Percentiles rank a stretch among this genome's conserved stretches.
These are phyloP conservation scores for Hydractinia symbiolongicarpus DNA, from an alignment of 30 jellyfish, hydroid and myxozoan species.

Conservation along the genomic window DNA sequence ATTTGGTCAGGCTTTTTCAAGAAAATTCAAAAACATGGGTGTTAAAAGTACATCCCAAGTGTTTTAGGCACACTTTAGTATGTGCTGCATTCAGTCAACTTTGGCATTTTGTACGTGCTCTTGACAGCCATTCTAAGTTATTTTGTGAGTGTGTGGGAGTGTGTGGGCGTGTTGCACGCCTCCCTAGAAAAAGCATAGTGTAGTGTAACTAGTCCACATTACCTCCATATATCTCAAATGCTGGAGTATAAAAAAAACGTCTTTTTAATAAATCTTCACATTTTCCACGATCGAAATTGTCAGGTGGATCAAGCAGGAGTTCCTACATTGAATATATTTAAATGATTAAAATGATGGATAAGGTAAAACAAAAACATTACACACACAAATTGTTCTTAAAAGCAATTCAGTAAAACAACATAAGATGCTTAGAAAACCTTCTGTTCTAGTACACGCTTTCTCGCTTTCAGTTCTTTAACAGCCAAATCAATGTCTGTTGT, in stretches of 20 bases:
- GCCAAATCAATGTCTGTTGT: conserved; percentile 80
- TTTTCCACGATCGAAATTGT: conserved; percentile 82
- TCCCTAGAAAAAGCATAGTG: neutral
- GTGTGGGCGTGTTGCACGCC: too few species aligned
- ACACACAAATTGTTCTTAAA: too few species aligned
- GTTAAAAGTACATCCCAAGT: too few species aligned
- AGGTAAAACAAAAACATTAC: neutral
- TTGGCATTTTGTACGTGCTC: too few species aligned
- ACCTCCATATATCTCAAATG: conserved; percentile 99
- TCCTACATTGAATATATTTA: conserved; percentile 33
- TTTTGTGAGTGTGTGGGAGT: too few species aligned
- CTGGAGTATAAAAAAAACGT: conserved; percentile 93
- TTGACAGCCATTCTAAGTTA: too few species aligned
- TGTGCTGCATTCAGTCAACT: too few species aligned
- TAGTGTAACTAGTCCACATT: neutral
- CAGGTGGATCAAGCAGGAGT: conserved; percentile 82
- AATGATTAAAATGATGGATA: neutral
- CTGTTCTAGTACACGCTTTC: conserved; percentile 80
- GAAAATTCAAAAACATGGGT: too few species aligned
- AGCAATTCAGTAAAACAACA: too few species aligned
- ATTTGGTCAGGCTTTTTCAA: too few species aligned
- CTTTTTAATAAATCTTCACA: conserved; percentile 89
- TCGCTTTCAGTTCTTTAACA: conserved; percentile 91
- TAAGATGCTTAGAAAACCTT: conserved; percentile 35
- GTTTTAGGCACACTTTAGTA: too few species aligned